Evolutionary conservation across 2,113 vertebrate species (phyloP), one percentile per base, ranked within the genome.

Genomic region (Paraplagusia blochii): DNA sequence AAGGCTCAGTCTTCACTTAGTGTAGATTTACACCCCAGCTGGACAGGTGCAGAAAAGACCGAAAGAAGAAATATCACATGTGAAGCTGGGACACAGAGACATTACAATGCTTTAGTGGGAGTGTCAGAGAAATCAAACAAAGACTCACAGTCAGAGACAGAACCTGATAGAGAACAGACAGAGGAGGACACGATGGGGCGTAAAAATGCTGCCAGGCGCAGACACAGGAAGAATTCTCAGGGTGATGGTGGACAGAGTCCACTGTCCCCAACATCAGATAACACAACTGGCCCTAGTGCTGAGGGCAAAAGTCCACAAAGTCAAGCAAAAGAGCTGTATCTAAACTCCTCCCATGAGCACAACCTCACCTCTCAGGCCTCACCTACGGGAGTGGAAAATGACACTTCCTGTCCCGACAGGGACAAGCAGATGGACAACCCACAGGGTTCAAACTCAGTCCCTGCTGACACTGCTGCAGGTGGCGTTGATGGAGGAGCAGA

Each of bases 111-210:
- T 10, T n/a, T 61, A 4, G 76, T 44, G 45, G 86, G 76, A 70
- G 79, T 72, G 61, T 73, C 68, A 36, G 63, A 73, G 13, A 81
- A 74, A 38, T 58, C 66, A 44, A 53, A 15, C 36, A 69, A 62
- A 72, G 67, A 70, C 58, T 58, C 61, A 9, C 44, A 63, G 63
- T 63, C 44, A 44, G 40, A 66, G 40, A 10, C 47, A 51, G 66
- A 77, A 34, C 12, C 53, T 36, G 68, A 65, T 34, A 38, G 55
- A 51, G 72, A 74, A 22, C 68, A 69, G 71, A 49, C 65, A 44
- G 66, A 79, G 10, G 46, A 17, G 9, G 72, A 66, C 57, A 72
- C 36, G 29, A 90, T 88, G 87, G 90, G 81, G n/a, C 85, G 88
- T 15, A 90, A 81, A 72, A 87, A 81, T 34, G 15, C 85, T 29